Base-by-base conservation (phyloP, 1,140 invertebrate genomes). In the Drosophila tropicalis region DNA sequence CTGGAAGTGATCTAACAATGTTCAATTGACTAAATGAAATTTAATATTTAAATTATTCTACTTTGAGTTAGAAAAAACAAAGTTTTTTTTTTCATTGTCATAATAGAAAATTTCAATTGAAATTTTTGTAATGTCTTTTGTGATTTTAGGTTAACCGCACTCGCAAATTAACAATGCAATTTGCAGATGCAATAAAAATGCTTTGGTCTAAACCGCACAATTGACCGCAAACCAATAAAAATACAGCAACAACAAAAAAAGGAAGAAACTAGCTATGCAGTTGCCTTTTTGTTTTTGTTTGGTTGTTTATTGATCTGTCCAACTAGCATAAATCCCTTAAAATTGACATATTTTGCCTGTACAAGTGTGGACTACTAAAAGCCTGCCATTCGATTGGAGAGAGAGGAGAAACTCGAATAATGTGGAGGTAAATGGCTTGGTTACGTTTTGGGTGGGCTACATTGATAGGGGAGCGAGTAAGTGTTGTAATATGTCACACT, bases 401-500 rank as follows among this genome's bases (percentile, higher is more conserved):
- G 54, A 25, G 29, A 1, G 7, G 32, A 34, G 6, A 17, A 17
- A 47, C 2, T 17, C 2, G 15, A 51, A 12, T 5, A 19, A 22
- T 3, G 17, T 19, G 44, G 3, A 51, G 44, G 17, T 51, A 47
- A 47, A 47, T 47, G 44, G 44, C 19, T 51, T 47, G 44, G 44
- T 51, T 19, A 22, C 17, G 44, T 1, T 51, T 51, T 15, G 32
- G 22, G 2, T 29, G 61, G 40, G 17, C 12, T 9, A 41, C 13
- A 13, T 17, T 32, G 17, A 32, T 10, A 6, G 29, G 39, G 41
- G 62, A 57, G 41, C 63, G 41, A 63, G 63, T 67, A 81, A 67
- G 75, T 67, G 75, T 78, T 87, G 83, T 86, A 82, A 86, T 87
- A 82, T 86, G 83, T 87, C 83, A 76, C 83, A 87, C 82, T 70